Evolutionary conservation across 2,797 vertebrate species (phyloP), one percentile per base, ranked within the genome.

Genomic region (Epinephelus coioides): DNA sequence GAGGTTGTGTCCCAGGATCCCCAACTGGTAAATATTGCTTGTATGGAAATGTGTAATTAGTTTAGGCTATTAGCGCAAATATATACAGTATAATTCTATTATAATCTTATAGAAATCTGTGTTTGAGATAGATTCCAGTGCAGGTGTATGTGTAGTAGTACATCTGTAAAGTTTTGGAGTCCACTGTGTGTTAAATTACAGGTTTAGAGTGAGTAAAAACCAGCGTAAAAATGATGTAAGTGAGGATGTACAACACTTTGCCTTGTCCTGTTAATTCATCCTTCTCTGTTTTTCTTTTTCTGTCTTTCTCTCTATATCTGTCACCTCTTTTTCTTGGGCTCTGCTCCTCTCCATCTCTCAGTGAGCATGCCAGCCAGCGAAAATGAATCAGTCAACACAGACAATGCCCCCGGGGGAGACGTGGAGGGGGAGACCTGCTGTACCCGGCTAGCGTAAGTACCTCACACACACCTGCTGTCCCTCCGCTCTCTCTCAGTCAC

Each of bases 331-430:
- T 34, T 63, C 57, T 72, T 34, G 64, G 63, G 73, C 59, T 60
- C 67, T 70, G 25, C 62, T 65, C 47, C 47, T 81, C 25, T 76
- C 66, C 57, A 46, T 84, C 60, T 84, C 67, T 74, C 95, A 99
- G 98, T 99, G 97, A 99, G 97, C 93, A 99, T 99, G 97, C 98
- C 98, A 69, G 97, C 98, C 79, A 99, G 98, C 14, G 98, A 99
- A 93, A 99, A 97, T 0, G 98, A 99, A 92, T 99, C 98, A 8
- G 98, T 99, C 89, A 99, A 99, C 95, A 99, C 98, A 5, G 98
- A 99, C 91, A 98, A 98, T 30, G 97, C 95, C 70, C 96, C 97
- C 11, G 97, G 97, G 72, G 97, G 96, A 17, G 98, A 99, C 70
- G 96, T 97, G 88, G 98, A 99, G 82, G 98, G 97, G 68, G 97